Evolutionary conservation across 2,888 invertebrate genomes (phyloP).

Genomic region (Coremacera marginata): DNA sequence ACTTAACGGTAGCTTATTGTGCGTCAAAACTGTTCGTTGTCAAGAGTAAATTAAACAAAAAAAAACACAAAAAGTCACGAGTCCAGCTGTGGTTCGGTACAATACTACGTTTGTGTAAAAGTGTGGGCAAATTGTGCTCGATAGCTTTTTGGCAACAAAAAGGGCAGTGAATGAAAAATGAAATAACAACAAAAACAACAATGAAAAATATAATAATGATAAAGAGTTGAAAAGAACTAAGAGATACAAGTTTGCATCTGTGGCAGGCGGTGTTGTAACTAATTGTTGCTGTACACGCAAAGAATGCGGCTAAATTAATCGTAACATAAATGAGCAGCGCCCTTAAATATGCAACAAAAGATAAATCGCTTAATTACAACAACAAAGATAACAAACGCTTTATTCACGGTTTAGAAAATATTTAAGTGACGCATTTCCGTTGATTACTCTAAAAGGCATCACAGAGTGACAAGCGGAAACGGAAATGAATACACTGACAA

Average conservation of each 20-base stretch:
- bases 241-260: background rate
- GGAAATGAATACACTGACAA: slow-evolving; percentile 2
- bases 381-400: background rate
- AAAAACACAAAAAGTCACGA: background rate
- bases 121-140: background rate
- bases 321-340: background rate
- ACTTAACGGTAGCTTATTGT: background rate
- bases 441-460: background rate
- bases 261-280: background rate
- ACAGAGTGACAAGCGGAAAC: slow-evolving; percentile 27
- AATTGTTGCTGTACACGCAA: background rate
- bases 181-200: background rate
- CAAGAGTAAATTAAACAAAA: background rate
- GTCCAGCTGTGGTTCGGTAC: background rate
- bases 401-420: too few species aligned
- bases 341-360: background rate
- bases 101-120: background rate
- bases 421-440: background rate
- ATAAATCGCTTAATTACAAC: background rate
- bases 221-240: too few species aligned
- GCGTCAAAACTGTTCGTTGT: background rate
- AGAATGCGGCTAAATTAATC: background rate
- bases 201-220: background rate
- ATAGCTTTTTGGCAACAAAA: background rate
- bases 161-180: background rate